A percentile compares a stretch with the other conserved stretches of the same genome.
phyloP scores from a whole-genome alignment of 2,888 invertebrate genomes.

The Cataglyphis altisquamis region DNA sequence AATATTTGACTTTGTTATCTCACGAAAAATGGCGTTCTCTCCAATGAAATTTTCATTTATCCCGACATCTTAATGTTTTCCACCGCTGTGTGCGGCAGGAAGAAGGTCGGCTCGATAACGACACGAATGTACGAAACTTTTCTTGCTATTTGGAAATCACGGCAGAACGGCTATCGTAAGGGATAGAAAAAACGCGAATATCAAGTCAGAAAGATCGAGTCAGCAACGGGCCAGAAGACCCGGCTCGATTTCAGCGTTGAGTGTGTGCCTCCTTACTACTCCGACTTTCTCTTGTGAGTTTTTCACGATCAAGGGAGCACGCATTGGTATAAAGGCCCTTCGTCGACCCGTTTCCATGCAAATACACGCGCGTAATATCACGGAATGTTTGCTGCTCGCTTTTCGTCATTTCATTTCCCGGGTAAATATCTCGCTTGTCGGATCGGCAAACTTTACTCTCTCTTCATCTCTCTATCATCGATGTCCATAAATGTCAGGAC shows the following conservation, averaged over 20 bases:
- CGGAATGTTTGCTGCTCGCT: constrained; percentile 53
- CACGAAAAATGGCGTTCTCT: neutral
- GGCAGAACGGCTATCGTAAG: constrained; percentile 54
- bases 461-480: constrained; percentile 23
- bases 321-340: constrained; percentile 50
- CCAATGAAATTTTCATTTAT: constrained; percentile 31
- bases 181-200: constrained; percentile 60
- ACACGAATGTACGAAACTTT: constrained; percentile 46
- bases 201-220: constrained; percentile 61
- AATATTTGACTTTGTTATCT: constrained; percentile 10
- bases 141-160: constrained; percentile 48
- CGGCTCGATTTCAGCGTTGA: constrained; percentile 51
- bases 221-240: constrained; percentile 45
- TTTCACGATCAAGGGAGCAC: constrained; percentile 60
- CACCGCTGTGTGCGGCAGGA: neutral
- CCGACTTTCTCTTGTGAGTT: constrained; percentile 49
- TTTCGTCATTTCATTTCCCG: constrained; percentile 51
- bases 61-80: constrained; percentile 26
- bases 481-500: constrained; percentile 19
- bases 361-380: constrained; percentile 36
- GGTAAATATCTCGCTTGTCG: constrained; percentile 52
- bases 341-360: constrained; percentile 57
- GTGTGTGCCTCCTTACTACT: constrained; percentile 47
- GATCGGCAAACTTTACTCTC: constrained; percentile 35
- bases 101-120: constrained; percentile 35